phyloP scores from a whole-genome alignment of 2,797 vertebrate genomes.

The Phalloptychus januarius region DNA sequence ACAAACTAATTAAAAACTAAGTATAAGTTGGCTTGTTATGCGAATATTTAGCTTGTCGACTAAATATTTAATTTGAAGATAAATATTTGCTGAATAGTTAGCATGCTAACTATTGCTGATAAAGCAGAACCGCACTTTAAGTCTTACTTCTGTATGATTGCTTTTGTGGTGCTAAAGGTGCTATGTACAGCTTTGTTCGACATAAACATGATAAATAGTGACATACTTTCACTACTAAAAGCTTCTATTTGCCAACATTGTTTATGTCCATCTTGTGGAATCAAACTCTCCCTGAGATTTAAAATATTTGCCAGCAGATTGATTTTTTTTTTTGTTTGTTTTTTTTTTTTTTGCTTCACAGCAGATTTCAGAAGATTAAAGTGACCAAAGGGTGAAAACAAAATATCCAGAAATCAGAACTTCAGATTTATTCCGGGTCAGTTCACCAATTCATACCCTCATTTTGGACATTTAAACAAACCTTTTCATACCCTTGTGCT shows the following conservation, averaged over 20 bases:
- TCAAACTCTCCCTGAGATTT: not conserved
- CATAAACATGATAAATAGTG: not conserved
- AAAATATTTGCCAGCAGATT: not conserved
- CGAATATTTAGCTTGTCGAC: too few relatives aligned
- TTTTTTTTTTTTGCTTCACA: not conserved
- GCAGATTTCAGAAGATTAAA: not conserved
- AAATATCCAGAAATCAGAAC: not conserved
- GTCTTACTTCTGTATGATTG: not conserved
- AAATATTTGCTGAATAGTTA: too few relatives aligned
- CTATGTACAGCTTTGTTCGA: slow-evolving; percentile 6
- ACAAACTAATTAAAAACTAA: too few relatives aligned
- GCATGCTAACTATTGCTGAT: not conserved
- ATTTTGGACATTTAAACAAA: not conserved
- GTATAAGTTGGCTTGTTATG: too few relatives aligned
- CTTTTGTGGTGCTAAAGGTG: slow-evolving; percentile 11
- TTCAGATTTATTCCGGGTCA: not conserved
- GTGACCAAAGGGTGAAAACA: not conserved
- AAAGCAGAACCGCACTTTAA: not conserved
- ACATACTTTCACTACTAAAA: not conserved
- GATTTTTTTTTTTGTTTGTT: not conserved
- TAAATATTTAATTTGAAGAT: too few relatives aligned
- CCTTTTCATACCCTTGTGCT: not conserved
- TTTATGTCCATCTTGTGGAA: not conserved
- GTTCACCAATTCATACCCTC: not conserved
- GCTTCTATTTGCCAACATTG: not conserved